Evolutionary conservation across 2,888 invertebrate genomes (phyloP), one percentile per base, ranked within the genome.

Genomic region (Leptinotarsa tumamoca): DNA sequence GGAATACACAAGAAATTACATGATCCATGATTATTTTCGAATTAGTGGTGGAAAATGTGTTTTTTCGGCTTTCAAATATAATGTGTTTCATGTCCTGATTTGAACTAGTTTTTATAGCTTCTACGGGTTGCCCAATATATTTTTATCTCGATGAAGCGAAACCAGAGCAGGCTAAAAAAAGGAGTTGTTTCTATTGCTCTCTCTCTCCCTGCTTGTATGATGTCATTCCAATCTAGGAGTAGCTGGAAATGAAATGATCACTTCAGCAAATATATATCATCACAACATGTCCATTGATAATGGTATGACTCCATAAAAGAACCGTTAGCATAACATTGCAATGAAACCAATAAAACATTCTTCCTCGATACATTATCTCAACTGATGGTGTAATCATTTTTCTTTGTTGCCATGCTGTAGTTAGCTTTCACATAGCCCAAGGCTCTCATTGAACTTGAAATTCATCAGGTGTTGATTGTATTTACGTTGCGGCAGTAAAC

Each of bases 381-480:
- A 70, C 58, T 71, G 67, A 74, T 76, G 71, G 51, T 61, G 73
- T 71, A 76, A 76, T 71, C 51, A 76, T 73, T 74, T 71, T 71
- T 71, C 76, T 76, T 76, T 76, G 76, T 76, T 76, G 68, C 68
- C 68, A 68, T 66, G 68, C 61, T 54, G 67, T 73, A 74, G 63
- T 76, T 76, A 68, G 73, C 76, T 76, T 76, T 76, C 76, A 76
- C 76, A 76, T 72, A 33, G 73, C 76, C 68, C 50, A 61, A 71
- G 76, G 73, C 76, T 52, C 15, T 49, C 54, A 54, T 63, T 76
- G 76, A 76, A 71, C 73, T 76, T 76, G 76, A 76, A 74, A 74
- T 76, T 56, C 68, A 67, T 73, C 71, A 72, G 73, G 73, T 76
- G 76, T 76, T 76, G 67, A 73, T 61, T 76, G 58, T 76, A 73